Evolutionary conservation across 2,888 invertebrate species (phyloP).

Genomic region (Caradrina clavipalpis): DNA sequence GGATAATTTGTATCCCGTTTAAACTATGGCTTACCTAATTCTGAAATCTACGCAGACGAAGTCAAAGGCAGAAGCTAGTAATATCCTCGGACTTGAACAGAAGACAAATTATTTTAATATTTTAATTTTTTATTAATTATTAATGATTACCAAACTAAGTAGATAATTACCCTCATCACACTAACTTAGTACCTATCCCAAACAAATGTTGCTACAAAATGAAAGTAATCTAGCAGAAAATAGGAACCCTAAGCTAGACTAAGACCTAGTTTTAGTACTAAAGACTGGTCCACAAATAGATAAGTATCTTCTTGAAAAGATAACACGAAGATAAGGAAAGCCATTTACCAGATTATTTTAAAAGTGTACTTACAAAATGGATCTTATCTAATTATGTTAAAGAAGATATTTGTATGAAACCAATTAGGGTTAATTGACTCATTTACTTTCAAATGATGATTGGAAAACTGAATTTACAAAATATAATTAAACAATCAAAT

Average conservation of each 20-base stretch:
- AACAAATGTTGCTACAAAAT: slow-evolving; percentile 12
- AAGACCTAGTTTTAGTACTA: slow-evolving; percentile 33
- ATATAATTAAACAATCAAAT: slow-evolving; percentile 35
- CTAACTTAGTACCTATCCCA: neutral
- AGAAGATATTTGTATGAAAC: slow-evolving; percentile 59
- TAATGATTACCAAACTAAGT: no score
- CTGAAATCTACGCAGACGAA: no score
- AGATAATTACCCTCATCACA: neutral
- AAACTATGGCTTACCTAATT: no score
- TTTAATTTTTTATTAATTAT: no score
- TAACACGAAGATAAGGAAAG: slow-evolving; percentile 51
- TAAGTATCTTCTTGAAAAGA: slow-evolving; percentile 55
- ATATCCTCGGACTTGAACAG: no score
- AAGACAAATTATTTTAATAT: no score
- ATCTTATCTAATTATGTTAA: slow-evolving; percentile 54
- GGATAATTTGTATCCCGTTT: no score
- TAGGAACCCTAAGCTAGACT: slow-evolving; percentile 16
- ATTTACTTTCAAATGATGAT: slow-evolving; percentile 53
- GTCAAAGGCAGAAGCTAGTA: no score
- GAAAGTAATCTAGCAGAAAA: slow-evolving; percentile 39
- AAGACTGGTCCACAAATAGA: slow-evolving; percentile 49
- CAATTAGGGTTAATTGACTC: slow-evolving; percentile 50
- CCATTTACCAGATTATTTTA: slow-evolving; percentile 49
- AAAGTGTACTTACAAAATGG: slow-evolving; percentile 51
- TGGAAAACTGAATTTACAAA: slow-evolving; percentile 41